Base-by-base conservation (phyloP, 2,797 vertebrate genomes). In the Eulemur mongoz region DNA sequence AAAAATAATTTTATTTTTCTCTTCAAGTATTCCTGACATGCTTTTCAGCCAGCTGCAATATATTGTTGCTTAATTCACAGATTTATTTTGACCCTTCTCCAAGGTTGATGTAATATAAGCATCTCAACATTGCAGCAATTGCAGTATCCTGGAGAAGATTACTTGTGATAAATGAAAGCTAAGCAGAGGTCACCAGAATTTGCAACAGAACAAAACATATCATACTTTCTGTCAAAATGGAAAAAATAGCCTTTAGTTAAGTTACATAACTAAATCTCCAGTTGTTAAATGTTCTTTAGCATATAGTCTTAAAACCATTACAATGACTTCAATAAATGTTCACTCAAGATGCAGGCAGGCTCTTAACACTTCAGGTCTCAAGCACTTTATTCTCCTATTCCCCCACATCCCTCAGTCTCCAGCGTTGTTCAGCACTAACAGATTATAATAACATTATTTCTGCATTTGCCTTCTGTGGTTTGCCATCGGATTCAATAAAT, bases 21-120 rank as follows among this genome's bases (percentile, higher is more conserved):
- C 38, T 86, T 96, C n/a, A 72, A 32, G 50, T 72, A 96, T 92
- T 97, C 95, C 54, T 91, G 83, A 79, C 82, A 89, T 1, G 7
- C 63, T 95, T 86, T 95, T 82, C 81, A 90, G 35, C 72, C 73
- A 95, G 75, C 70, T 89, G 50, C 96, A 96, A 94, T 88, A 81
- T 92, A 97, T 97, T 96, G 93, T 96, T 96, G 45, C 69, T 92
- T 95, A 96, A 96, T 97, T 96, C 93, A 97, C 93, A 97, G 88
- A 94, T 93, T 96, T 96, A 89, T 73, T 97, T 93, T 96, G 96
- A 97, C 92, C 85, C 73, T 95, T 97, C 80, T 78, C 57, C 94
- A 97, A 96, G 94, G 96, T 96, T 95, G 65, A 89, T 95, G 93
- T 95, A 97, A 97, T 83, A 96, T 91, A 97, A 96, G 90, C 80